Conservation (phyloP, 2,888 invertebrate species). For the Euclidia mi region DNA sequence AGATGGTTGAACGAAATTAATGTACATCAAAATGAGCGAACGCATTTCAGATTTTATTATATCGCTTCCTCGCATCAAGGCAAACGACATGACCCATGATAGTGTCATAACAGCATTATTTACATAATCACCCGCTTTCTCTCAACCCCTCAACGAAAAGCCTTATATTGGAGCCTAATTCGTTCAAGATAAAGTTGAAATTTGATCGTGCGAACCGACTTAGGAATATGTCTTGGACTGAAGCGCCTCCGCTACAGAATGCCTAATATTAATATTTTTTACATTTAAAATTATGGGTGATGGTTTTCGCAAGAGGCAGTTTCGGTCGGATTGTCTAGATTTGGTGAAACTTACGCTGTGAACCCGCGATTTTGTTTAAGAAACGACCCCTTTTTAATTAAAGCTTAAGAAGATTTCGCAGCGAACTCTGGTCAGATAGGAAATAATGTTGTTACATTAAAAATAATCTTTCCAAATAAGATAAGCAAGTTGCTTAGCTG, state of each 20-base stretch:
- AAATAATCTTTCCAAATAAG: not conserved
- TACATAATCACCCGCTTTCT: slow-evolving; percentile 76
- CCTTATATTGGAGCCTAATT: slow-evolving; percentile 48
- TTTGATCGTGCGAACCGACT: slow-evolving; percentile 33
- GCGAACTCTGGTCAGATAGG: not conserved
- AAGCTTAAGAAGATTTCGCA: not conserved
- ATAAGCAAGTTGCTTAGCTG: not conserved
- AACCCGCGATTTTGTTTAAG: slow-evolving; percentile 12
- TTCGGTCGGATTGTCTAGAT: slow-evolving; percentile 40
- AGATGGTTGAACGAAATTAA: slow-evolving; percentile 44
- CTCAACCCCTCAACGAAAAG: slow-evolving; percentile 47
- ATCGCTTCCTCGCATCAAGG: slow-evolving; percentile 73
- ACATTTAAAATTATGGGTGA: slow-evolving; percentile 69
- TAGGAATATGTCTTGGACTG: slow-evolving; percentile 49
- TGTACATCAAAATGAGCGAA: slow-evolving; percentile 51
- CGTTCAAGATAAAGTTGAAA: slow-evolving; percentile 39
- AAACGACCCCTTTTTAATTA: slow-evolving; percentile 27
- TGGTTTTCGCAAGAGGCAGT: slow-evolving; percentile 52
- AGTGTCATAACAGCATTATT: slow-evolving; percentile 80
- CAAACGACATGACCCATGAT: slow-evolving; percentile 76
- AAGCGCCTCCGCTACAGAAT: slow-evolving; percentile 60
- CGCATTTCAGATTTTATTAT: slow-evolving; percentile 75
- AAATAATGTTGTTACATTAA: slow-evolving; percentile 9
- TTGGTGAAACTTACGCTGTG: slow-evolving; percentile 28
- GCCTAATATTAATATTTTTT: slow-evolving; percentile 69